A percentile compares a stretch with the other conserved stretches of the same genome.
phyloP scores from a whole-genome alignment of 2,113 vertebrate genomes.

The Chaetops frenatus region DNA sequence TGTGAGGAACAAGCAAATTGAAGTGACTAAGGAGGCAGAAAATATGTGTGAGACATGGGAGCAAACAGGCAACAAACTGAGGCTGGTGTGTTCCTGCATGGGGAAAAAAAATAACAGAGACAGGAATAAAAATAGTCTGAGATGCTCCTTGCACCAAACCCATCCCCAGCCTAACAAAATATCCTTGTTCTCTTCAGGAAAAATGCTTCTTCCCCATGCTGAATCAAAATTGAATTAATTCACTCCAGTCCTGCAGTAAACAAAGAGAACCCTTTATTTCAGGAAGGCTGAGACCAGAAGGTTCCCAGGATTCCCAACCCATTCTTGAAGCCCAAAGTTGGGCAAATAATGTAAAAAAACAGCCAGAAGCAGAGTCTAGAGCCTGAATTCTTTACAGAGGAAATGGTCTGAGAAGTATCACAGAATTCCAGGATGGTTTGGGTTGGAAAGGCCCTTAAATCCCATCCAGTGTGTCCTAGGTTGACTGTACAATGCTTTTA shows the following conservation, averaged over 20 bases:
- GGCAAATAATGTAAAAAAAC: not conserved
- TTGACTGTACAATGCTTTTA: too few relatives aligned
- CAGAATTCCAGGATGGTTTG: not conserved
- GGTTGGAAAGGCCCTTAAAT: not conserved
- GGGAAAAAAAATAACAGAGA: not conserved
- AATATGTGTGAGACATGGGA: not conserved
- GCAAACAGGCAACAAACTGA: not conserved
- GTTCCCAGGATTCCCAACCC: not conserved
- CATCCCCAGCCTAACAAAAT: not conserved
- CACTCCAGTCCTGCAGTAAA: not conserved
- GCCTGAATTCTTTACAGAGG: not conserved
- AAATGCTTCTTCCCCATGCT: rapidly evolving
- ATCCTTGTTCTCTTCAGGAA: not conserved
- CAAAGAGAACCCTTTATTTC: not conserved
- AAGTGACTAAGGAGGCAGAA: not conserved
- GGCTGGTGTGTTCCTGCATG: not conserved
- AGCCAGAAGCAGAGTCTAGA: not conserved
- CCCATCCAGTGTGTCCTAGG: rapidly evolving
- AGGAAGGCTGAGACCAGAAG: not conserved
- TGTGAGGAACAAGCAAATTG: not conserved
- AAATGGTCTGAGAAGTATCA: not conserved
- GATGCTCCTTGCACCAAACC: not conserved
- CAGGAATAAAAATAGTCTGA: not conserved
- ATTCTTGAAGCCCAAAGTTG: not conserved
- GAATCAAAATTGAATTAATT: not conserved